Evolutionary conservation across 2,113 vertebrate genomes (phyloP).

Genomic region (Microcebus griseorufus): DNA sequence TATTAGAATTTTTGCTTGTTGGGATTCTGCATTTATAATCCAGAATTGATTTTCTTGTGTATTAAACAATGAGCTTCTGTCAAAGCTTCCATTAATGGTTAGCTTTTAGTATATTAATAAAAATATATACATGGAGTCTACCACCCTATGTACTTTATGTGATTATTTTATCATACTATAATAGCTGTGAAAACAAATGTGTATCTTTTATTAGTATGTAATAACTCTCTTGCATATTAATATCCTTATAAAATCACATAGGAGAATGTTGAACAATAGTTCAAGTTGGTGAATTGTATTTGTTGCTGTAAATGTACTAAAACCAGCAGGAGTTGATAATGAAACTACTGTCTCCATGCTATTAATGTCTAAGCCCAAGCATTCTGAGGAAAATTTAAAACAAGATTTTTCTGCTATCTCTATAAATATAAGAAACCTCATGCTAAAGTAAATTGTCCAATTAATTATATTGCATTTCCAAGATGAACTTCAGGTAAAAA

Average conservation of each 20-base stretch:
- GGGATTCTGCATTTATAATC: background rate
- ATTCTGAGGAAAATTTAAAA: background rate
- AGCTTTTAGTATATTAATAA: background rate
- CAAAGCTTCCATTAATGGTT: background rate
- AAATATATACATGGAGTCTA: background rate
- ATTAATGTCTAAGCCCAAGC: background rate
- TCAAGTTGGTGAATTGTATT: background rate
- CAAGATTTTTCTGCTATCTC: background rate
- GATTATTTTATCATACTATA: background rate
- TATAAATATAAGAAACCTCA: background rate
- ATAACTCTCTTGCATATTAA: background rate
- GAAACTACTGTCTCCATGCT: background rate
- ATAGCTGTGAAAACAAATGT: background rate
- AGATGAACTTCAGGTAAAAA: slow-evolving; percentile 30
- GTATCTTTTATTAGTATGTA: background rate
- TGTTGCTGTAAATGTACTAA: background rate
- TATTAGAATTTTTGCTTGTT: background rate
- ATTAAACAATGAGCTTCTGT: background rate
- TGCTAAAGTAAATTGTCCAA: background rate
- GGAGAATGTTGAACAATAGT: background rate
- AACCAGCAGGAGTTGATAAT: background rate
- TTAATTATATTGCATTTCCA: background rate
- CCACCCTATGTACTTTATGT: background rate
- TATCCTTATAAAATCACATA: background rate
- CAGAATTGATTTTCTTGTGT: background rate